Base-by-base conservation (phyloP, 2,113 vertebrate genomes). In the Crotalus viridis region DNA sequence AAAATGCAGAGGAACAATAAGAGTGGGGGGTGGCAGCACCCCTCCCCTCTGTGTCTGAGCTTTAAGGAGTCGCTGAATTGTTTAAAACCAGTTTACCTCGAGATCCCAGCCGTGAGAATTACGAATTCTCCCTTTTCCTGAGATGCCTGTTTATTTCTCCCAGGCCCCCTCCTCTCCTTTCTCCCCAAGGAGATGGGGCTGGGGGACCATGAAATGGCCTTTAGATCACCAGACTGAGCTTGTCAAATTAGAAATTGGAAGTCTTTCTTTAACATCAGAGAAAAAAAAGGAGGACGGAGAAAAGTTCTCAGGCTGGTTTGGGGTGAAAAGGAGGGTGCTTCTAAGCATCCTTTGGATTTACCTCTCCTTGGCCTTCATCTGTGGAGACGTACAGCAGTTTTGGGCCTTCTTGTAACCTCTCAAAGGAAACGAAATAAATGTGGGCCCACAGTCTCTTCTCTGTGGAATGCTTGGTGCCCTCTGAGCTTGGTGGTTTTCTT, bases 151-250 rank as follows among this genome's bases (percentile, higher is more conserved):
- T 89, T 64, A 61, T 86, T n/a, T 56, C 22, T 10, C 22, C 56
- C 33, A 12, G 10, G 10, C 2, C 39, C 28, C 33, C 10, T 28
- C 3, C 15, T 1, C 2, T 39, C 39, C 39, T 39, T 39, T 28
- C 46, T 55, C 13, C 86, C 22, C 51, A 7, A 46, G 52, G 13
- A 1, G 46, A 12, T 24, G 2, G 39, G 85, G 9, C 7, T 0
- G 17, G 93, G 93, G 90, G 85, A 22, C 55, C 91, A 57, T 91
- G 93, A 91, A 89, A 93, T 92, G 48, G 33, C 85, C 86, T 95
- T 94, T 91, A 57, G 52, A 56, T 1, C 88, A 26, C 1, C 1
- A 26, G 61, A 85, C 43, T 92, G 85, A 51, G 51, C 39, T 89
- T 28, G 91, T 0, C 24, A 19, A 28, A 81, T 12, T 88, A 0